Conservation (phyloP, 2,888 invertebrate genomes). For the Synergus itoensis region DNA sequence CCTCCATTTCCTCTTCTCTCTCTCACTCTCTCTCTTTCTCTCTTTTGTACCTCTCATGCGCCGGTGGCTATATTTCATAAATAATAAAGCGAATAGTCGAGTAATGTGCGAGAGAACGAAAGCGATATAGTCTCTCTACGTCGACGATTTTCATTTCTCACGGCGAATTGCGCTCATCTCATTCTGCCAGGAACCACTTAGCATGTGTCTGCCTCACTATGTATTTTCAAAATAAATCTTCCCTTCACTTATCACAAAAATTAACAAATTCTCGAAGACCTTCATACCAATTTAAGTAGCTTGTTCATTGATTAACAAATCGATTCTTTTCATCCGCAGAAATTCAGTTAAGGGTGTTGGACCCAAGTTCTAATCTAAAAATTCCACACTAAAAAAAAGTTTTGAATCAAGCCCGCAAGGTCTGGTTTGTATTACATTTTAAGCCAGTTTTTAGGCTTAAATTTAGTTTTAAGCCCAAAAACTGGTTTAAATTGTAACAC, state of each 20-base stretch:
- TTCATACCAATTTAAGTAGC: neutral
- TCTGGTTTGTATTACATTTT: too few relatives aligned
- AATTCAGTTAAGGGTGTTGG: too few relatives aligned
- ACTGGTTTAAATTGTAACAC: too few relatives aligned
- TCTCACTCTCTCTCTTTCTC: neutral
- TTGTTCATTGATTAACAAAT: too few relatives aligned
- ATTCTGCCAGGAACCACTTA: constrained; percentile 43
- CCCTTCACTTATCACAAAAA: neutral
- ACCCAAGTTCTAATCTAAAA: too few relatives aligned
- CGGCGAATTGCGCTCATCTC: constrained; percentile 51
- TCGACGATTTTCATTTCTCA: constrained; percentile 60
- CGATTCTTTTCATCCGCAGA: too few relatives aligned
- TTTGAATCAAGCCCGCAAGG: too few relatives aligned
- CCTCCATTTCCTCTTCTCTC: constrained; percentile 3
- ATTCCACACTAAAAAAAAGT: too few relatives aligned
- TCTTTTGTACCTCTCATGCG: constrained; percentile 24
- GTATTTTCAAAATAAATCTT: constrained; percentile 13
- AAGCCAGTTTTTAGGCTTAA: too few relatives aligned
- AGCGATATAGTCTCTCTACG: constrained; percentile 45
- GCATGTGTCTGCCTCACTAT: constrained; percentile 19
- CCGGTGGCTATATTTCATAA: constrained; percentile 53
- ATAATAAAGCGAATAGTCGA: constrained; percentile 58
- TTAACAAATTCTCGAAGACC: neutral
- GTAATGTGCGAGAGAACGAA: constrained; percentile 48
- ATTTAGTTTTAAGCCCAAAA: too few relatives aligned